Conservation (phyloP, 2,888 invertebrate species). For the Hypomecis punctinalis region DNA sequence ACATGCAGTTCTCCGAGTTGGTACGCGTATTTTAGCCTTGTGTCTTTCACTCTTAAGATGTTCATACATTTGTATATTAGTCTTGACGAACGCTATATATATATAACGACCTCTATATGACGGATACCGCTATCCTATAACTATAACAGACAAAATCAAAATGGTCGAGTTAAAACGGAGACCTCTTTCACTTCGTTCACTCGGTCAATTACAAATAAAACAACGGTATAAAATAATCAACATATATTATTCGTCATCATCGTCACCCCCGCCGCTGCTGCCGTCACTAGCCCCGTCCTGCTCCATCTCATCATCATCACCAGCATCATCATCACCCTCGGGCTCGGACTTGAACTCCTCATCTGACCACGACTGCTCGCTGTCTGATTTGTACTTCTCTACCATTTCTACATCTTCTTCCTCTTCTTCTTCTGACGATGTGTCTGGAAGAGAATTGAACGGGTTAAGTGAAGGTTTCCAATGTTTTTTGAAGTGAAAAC, state of each 20-base stretch:
- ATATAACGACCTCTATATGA: too few relatives aligned
- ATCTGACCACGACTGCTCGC: slow-evolving; percentile 66
- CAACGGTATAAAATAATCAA: slow-evolving; percentile 10
- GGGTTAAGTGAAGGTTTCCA: background rate
- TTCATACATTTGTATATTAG: too few relatives aligned
- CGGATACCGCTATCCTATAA: too few relatives aligned
- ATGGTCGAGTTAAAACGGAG: too few relatives aligned
- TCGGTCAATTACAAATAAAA: slow-evolving; percentile 6
- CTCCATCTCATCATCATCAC: slow-evolving; percentile 29
- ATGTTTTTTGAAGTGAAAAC: too few relatives aligned
- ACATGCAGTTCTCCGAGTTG: too few relatives aligned
- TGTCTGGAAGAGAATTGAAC: slow-evolving; percentile 22
- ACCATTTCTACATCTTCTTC: slow-evolving; percentile 58
- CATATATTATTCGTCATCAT: slow-evolving; percentile 19
- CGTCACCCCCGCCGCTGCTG: slow-evolving; percentile 14
- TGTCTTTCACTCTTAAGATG: too few relatives aligned
- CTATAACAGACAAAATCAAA: too few relatives aligned
- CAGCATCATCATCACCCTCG: slow-evolving; percentile 27
- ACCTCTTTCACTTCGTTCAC: too few relatives aligned
- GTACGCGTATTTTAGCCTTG: too few relatives aligned
- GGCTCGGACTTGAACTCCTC: slow-evolving; percentile 53
- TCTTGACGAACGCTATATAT: too few relatives aligned
- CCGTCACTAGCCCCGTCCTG: slow-evolving; percentile 9
- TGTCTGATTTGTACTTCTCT: slow-evolving; percentile 65
- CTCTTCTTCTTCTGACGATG: slow-evolving; percentile 76